Percentiles rank a stretch among this genome's conserved stretches.
These are phyloP conservation scores for Rhipidura dahli DNA, from an alignment of 2,113 vertebrate genomes.

Conservation along the genomic window DNA sequence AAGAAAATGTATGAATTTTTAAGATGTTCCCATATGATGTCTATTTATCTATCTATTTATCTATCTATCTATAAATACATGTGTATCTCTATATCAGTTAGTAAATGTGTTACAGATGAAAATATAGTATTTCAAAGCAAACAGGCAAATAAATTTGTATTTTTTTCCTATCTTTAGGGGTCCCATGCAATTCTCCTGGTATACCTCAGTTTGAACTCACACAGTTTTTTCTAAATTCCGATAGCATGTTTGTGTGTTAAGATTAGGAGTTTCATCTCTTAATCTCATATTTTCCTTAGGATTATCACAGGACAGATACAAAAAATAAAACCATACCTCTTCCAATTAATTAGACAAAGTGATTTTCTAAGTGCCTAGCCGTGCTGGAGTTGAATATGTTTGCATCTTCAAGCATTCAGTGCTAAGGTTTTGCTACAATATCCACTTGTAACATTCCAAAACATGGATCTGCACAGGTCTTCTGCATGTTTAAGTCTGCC, in stretches of 20 bases:
- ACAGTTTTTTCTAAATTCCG: not conserved
- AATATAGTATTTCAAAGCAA: not conserved
- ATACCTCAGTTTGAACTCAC: not conserved
- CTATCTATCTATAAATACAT: no score
- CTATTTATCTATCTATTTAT: no score
- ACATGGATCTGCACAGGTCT: not conserved
- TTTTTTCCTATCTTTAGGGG: not conserved
- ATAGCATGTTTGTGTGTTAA: not conserved
- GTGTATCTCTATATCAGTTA: not conserved
- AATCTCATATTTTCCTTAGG: not conserved
- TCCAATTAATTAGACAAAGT: not conserved
- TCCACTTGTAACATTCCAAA: not conserved
- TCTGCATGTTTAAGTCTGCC: not conserved
- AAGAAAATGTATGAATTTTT: not conserved
- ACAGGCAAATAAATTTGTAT: not conserved
- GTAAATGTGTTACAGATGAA: not conserved
- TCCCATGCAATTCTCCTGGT: not conserved
- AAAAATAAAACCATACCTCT: not conserved
- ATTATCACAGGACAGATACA: not conserved
- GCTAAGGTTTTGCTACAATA: not conserved
- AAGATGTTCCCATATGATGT: fast-evolving
- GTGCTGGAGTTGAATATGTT: not conserved
- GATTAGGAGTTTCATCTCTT: not conserved
- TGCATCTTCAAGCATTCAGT: not conserved
- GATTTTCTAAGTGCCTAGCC: not conserved